phyloP scores from a whole-genome alignment of 2,888 invertebrate genomes.

The Hemaris fuciformis region DNA sequence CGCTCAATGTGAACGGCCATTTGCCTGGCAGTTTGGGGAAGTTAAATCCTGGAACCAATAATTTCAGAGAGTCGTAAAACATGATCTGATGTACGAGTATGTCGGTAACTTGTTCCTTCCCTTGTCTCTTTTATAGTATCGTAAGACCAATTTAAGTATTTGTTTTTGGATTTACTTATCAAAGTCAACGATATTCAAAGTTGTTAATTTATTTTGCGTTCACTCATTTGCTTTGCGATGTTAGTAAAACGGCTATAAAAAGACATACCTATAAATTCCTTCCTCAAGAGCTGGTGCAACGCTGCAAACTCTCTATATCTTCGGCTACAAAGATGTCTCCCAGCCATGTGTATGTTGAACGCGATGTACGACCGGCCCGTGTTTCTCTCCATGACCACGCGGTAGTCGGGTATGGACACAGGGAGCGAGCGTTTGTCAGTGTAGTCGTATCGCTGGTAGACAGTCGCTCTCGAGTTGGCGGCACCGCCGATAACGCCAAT shows the following conservation, averaged over 20 bases:
- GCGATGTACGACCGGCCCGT: slow-evolving; percentile 95
- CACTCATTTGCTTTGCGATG: no score
- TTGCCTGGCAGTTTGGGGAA: slow-evolving; percentile 99
- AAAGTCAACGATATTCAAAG: no score
- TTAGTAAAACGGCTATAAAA: no score
- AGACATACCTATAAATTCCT: slow-evolving; percentile 91
- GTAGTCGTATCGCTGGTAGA: slow-evolving; percentile 89
- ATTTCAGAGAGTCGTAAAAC: no score
- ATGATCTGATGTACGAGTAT: no score
- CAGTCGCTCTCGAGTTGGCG: slow-evolving; percentile 69
- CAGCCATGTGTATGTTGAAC: slow-evolving; percentile 99
- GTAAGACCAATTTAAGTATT: no score
- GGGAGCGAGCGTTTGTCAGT: slow-evolving; percentile 95
- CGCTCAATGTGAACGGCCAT: slow-evolving; percentile 98
- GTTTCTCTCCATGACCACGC: slow-evolving; percentile 89
- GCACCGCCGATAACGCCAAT: slow-evolving; percentile 73
- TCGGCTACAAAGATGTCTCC: slow-evolving; percentile 97
- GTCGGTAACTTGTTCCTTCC: no score
- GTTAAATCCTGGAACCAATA: slow-evolving; percentile 85
- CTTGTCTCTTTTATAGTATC: no score
- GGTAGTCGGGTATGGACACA: slow-evolving; percentile 97
- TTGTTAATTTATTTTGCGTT: no score
- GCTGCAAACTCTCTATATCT: slow-evolving; percentile 97
- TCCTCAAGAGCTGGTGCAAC: slow-evolving; percentile 92
- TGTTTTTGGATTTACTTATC: no score